Evolutionary conservation across 2,888 invertebrate species (phyloP), one percentile per base, ranked within the genome.

Genomic region (Dynastes tityus): DNA sequence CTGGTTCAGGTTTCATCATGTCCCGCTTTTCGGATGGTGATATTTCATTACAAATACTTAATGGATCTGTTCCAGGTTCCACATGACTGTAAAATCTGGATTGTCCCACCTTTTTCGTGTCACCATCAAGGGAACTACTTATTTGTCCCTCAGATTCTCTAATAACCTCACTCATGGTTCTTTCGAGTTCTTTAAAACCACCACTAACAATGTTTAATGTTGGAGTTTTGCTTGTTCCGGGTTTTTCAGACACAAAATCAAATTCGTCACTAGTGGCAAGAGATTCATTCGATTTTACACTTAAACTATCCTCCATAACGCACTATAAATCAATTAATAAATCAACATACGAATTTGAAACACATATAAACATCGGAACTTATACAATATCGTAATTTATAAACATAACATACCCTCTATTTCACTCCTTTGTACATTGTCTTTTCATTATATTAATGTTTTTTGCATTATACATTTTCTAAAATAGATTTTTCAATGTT

Each of bases 1-100:
- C 92, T 0, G 95, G 94, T 87, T 95, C 92, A 0, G 95, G 94
- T 87, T 95, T 95, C 94, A 95, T 95, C 80, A 92, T 91, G 86
- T 95, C 95, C 83, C 94, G 94, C 85, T 95, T 95, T 87, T 95
- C 95, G 22, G 86, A 85, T 9, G 90, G 89, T 9, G 90, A 85
- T 27, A 84, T 83, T 22, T 87, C 87, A 64, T 83, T 81, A 9
- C 64, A 63, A n/a, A 78, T 80, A 29, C 77, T 78, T 58, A 74
- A 63, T 1, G 76, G 77, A 80, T 87, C 88, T 65, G 85, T 84
- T 13, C 87, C 88, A 8, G 84, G 84, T 80, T 85, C 85, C 8
- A 87, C 87, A 13, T 85, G 84, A 68, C 89, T 89, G 81, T 90
- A 91, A 84, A 91, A 91, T 81, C 89, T 88, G 79, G 91, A 91